These are phyloP conservation scores for Acronicta aceris DNA, from an alignment of 2,888 invertebrate genomes.

Conservation along the genomic window DNA sequence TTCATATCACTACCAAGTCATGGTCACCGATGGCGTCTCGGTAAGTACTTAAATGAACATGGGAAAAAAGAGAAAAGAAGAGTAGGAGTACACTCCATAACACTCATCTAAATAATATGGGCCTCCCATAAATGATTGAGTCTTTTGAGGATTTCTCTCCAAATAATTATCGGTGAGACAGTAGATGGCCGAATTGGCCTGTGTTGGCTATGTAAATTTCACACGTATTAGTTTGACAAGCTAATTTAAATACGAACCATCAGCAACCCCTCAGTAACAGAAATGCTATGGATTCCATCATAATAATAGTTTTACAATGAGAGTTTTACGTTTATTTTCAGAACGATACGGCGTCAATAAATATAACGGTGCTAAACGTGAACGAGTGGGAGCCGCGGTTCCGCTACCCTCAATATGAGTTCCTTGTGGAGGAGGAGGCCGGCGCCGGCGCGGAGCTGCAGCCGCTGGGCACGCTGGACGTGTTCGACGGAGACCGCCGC, in stretches of 20 bases:
- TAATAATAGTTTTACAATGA: too few relatives aligned
- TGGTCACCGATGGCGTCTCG: conserved; percentile 94
- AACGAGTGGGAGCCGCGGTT: conserved; percentile 98
- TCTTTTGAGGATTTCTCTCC: too few relatives aligned
- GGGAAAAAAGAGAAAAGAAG: too few relatives aligned
- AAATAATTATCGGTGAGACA: too few relatives aligned
- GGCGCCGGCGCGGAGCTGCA: conserved; percentile 69
- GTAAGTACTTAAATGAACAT: conserved; percentile 83
- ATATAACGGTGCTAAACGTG: conserved; percentile 94
- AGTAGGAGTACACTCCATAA: too few relatives aligned
- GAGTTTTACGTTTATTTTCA: conserved; percentile 71
- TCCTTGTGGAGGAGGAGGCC: conserved; percentile 86
- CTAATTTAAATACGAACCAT: too few relatives aligned
- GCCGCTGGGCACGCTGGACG: conserved; percentile 92
- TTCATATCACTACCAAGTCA: conserved; percentile 93
- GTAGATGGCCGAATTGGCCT: too few relatives aligned
- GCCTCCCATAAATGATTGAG: neutral
- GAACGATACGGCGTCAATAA: conserved; percentile 95
- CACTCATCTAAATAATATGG: neutral
- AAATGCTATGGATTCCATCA: too few relatives aligned
- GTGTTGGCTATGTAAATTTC: too few relatives aligned
- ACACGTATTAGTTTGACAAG: too few relatives aligned
- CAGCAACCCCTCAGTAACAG: too few relatives aligned
- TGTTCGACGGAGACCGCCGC: conserved; percentile 95
- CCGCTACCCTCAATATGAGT: conserved; percentile 96